Percentiles rank a stretch among this genome's conserved stretches.
phyloP scores from a whole-genome alignment of 2,113 vertebrate species.

The Chloropsis hardwickii region DNA sequence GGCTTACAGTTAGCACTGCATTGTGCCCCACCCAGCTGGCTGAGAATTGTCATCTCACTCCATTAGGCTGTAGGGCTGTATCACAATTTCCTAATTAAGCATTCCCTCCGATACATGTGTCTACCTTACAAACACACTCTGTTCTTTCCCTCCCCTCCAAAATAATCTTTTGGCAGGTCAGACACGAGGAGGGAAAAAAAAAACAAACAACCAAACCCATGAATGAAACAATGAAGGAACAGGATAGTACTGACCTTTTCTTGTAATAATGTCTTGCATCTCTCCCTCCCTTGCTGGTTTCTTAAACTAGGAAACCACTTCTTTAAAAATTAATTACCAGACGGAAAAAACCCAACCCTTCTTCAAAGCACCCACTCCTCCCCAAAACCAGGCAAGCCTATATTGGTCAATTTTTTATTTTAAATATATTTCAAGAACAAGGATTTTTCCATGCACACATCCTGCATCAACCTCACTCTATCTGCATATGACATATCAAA shows the following conservation, averaged over 20 bases:
- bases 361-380: neutral
- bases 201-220: neutral
- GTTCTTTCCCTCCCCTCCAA: neutral
- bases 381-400: neutral
- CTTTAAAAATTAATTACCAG: neutral
- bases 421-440: neutral
- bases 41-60: slow-evolving; percentile 16
- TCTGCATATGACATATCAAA: neutral
- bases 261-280: neutral
- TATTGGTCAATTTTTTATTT: neutral
- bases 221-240: slow-evolving; percentile 12
- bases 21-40: slow-evolving; percentile 45
- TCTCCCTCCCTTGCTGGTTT: neutral
- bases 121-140: neutral
- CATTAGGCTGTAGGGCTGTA: neutral
- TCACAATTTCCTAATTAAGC: neutral
- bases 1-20: slow-evolving; percentile 47
- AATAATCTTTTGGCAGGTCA: neutral
- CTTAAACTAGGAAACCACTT: neutral
- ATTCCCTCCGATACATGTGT: neutral
- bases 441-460: neutral
- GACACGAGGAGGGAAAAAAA: neutral
- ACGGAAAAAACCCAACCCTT: neutral
- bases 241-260: neutral
- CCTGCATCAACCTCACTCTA: neutral